phyloP scores from a whole-genome alignment of 2,888 invertebrate species.

The Apodemia duryi region DNA sequence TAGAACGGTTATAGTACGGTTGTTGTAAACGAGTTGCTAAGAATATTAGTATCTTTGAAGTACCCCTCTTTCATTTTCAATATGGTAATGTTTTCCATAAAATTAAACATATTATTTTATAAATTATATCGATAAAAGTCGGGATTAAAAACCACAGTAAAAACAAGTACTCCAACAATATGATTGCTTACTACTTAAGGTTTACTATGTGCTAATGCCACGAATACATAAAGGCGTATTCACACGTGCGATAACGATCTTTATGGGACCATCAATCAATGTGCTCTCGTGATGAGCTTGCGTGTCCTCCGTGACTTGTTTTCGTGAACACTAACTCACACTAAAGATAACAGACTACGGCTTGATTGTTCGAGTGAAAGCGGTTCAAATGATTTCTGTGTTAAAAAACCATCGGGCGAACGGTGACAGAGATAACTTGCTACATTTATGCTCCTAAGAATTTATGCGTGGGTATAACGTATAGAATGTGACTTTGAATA shows the following conservation, averaged over 20 bases:
- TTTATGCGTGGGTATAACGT: neutral
- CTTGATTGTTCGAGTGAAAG: slow-evolving; percentile 71
- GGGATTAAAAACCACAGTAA: too few relatives aligned
- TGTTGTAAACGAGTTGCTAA: neutral
- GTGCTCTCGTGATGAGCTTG: slow-evolving; percentile 20
- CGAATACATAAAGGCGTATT: slow-evolving; percentile 15
- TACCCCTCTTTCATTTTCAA: too few relatives aligned
- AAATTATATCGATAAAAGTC: neutral
- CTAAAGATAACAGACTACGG: slow-evolving; percentile 35
- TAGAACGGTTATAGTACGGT: too few relatives aligned
- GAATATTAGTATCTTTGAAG: neutral
- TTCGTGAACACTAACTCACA: slow-evolving; percentile 42
- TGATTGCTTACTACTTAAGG: neutral
- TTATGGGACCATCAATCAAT: slow-evolving; percentile 26
- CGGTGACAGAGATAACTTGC: slow-evolving; percentile 34
- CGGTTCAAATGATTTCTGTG: slow-evolving; percentile 58
- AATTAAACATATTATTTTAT: too few relatives aligned
- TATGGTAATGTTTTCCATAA: too few relatives aligned
- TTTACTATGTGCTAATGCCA: slow-evolving; percentile 5
- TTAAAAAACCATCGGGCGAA: slow-evolving; percentile 45
- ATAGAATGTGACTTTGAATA: neutral
- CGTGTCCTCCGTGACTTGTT: slow-evolving; percentile 55
- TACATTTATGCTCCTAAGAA: neutral
- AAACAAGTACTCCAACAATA: neutral
- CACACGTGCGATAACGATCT: slow-evolving; percentile 23